Base-by-base conservation (phyloP, 2,888 invertebrate species). In the Chrysolina oricalcia region DNA sequence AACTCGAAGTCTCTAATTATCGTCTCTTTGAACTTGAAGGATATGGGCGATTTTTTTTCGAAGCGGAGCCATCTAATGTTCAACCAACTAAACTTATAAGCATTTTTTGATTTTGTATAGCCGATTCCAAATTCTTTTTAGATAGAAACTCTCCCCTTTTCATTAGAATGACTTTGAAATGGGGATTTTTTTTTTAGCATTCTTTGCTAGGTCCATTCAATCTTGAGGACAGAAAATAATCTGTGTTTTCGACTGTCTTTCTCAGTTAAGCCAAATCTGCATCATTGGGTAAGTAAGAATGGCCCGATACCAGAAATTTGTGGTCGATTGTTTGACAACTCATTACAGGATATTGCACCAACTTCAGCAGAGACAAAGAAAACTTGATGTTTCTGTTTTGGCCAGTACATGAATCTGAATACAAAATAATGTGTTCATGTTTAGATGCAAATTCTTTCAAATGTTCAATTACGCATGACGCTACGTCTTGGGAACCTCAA, bases 21-120 rank as follows among this genome's bases (percentile, higher is more conserved):
- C 21, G 21, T 62, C 11, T 62, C 62, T n/a, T 23, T 23, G 11
- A 23, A 62, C 23, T 62, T 11, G 23, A 62, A 62, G n/a, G n/a
- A n/a, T n/a, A n/a, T n/a, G n/a, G n/a, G n/a, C n/a, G n/a, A 9
- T 46, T 71, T 17, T 41, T 40, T 64, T 21, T 72, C 19, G 65
- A 72, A 72, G 15, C 72, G 15, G 11, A 65, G 65, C 72, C 72
- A 65, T 65, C 72, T 17, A 40, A 72, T 72, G 17, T 72, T 5
- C 13, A 64, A 40, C 65, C 72, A 72, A 50, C 35, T 72, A 11
- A 72, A 65, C 10, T 72, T 15, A 27, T 72, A 67, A 15, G 59
- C 72, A 27, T 35, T 13, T 2, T 56, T 67, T 23, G 46, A 46
- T 17, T 72, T 59, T 72, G 59, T 41, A 72, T 72, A 21, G n/a